These are phyloP conservation scores for Caerostris extrusa DNA, from an alignment of 1,140 invertebrate species.

Conservation along the genomic window DNA sequence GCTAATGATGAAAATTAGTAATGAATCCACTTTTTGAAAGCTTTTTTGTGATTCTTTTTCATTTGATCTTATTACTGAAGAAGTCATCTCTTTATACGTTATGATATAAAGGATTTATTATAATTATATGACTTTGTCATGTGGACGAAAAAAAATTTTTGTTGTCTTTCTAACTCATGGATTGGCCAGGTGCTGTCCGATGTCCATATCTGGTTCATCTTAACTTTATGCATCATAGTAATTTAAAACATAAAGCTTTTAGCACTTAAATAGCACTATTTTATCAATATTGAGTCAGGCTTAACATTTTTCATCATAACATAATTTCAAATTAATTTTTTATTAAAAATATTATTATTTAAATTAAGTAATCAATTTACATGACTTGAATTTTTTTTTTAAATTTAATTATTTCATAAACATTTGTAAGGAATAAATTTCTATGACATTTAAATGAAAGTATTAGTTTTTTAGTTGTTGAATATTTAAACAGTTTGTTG, in stretches of 20 bases:
- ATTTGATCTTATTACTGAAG: neutral
- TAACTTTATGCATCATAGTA: neutral
- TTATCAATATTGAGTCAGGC: neutral
- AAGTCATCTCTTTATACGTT: neutral
- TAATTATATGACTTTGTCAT: neutral
- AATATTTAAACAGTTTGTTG: too few relatives aligned
- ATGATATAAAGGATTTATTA: neutral
- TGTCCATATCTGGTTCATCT: constrained; percentile 11
- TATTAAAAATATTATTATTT: neutral
- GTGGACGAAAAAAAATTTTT: neutral
- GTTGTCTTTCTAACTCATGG: constrained; percentile 1
- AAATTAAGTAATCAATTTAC: neutral
- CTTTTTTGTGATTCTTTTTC: neutral
- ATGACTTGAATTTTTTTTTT: neutral
- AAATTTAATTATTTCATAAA: neutral
- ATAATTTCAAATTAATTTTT: neutral
- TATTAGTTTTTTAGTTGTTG: too few relatives aligned
- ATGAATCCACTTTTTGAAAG: neutral
- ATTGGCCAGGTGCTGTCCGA: constrained; percentile 17
- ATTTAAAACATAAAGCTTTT: neutral
- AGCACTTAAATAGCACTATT: neutral
- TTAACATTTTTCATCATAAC: neutral
- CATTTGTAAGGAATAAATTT: too few relatives aligned
- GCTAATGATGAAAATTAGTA: neutral
- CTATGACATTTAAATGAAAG: too few relatives aligned